phyloP scores from a whole-genome alignment of 2,113 vertebrate genomes.

The human region DNA sequence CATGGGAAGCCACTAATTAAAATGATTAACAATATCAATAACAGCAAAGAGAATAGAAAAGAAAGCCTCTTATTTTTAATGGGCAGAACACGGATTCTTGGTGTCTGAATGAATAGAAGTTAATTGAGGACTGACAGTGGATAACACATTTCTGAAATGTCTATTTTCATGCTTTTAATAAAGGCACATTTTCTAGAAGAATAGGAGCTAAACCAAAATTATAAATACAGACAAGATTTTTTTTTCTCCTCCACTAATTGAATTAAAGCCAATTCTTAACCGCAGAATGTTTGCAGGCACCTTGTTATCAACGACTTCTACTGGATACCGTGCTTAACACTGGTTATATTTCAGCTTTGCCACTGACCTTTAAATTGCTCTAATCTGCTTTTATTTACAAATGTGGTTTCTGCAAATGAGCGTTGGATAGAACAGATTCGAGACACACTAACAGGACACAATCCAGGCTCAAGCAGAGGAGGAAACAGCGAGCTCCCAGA shows the following conservation, averaged over 20 bases:
- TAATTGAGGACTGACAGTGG: conserved; percentile 69
- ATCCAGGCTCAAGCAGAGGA: background rate
- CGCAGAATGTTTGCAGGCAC: background rate
- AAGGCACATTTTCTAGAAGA: conserved; percentile 31
- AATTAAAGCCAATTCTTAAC: conserved; percentile 45
- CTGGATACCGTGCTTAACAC: background rate
- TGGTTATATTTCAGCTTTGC: conserved; percentile 40
- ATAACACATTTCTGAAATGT: conserved; percentile 53
- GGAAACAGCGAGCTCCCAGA: background rate
- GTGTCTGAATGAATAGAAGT: conserved; percentile 64
- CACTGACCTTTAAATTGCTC: conserved; percentile 53
- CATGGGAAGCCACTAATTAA: conserved; percentile 77
- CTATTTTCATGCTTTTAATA: conserved; percentile 53
- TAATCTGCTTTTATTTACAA: conserved; percentile 62
- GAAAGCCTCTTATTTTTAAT: conserved; percentile 64
- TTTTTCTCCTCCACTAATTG: background rate
- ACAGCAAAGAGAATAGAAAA: conserved; percentile 61
- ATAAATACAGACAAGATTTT: background rate
- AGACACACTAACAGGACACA: background rate
- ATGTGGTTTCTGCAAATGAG: conserved; percentile 39
- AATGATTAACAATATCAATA: conserved; percentile 79
- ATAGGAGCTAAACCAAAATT: background rate
- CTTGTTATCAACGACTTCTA: background rate
- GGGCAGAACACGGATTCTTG: conserved; percentile 19
- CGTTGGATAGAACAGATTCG: background rate